Conservation (phyloP, 2,797 vertebrate genomes). For the Decapterus maruadsi region DNA sequence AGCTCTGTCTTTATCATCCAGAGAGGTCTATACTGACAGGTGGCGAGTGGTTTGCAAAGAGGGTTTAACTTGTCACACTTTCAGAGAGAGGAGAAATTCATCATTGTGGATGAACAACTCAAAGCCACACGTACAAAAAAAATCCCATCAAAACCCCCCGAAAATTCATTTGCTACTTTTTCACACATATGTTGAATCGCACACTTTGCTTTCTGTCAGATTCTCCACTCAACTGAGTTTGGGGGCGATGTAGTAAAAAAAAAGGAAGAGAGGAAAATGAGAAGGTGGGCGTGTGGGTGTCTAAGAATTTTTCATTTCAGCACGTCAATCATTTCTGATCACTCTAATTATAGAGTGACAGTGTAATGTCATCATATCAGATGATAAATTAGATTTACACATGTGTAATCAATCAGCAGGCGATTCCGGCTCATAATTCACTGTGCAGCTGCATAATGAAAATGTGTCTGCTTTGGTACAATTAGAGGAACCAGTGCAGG, state of each 20-base stretch:
- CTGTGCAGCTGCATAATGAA: conserved; percentile 28
- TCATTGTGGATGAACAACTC: background rate
- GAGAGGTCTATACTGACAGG: conserved; percentile 43
- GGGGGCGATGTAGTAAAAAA: background rate
- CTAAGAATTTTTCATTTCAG: background rate
- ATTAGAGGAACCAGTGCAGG: background rate
- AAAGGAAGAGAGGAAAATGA: background rate
- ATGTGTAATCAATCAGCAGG: conserved; percentile 39
- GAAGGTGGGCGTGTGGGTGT: background rate
- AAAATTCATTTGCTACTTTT: background rate
- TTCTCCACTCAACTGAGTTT: background rate
- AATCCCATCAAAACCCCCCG: background rate
- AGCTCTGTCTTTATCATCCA: conserved; percentile 18
- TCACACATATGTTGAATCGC: background rate
- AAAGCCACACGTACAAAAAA: conserved; percentile 6
- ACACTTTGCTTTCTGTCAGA: background rate
- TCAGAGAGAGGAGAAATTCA: background rate
- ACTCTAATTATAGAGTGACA: conserved; percentile 14
- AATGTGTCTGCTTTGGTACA: conserved; percentile 17
- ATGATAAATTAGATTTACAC: conserved; percentile 25
- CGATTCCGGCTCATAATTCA: conserved; percentile 32
- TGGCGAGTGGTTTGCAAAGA: conserved; percentile 23
- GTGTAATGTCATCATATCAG: conserved; percentile 27
- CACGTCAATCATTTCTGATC: conserved; percentile 9
- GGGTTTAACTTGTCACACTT: conserved; percentile 26